phyloP scores from a whole-genome alignment of 1,140 invertebrate species.

The Liolophura sinensis region DNA sequence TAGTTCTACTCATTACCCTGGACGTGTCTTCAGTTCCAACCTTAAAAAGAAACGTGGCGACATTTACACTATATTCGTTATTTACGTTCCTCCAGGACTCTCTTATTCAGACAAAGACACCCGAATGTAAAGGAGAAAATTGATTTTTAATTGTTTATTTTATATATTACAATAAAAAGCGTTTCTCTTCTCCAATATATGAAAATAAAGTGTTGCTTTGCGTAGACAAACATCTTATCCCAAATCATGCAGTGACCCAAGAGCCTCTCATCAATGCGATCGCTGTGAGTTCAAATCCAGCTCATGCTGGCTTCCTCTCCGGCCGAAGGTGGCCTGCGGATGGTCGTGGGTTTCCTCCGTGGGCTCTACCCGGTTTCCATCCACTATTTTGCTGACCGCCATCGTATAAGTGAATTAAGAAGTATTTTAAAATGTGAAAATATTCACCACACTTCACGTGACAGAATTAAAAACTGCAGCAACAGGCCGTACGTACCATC shows the following conservation, averaged over 20 bases:
- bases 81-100: background rate
- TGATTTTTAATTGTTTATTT: background rate
- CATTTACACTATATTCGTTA: background rate
- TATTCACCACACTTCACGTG: too few relatives aligned
- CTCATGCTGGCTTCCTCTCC: too few relatives aligned
- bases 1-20: conserved; percentile 26
- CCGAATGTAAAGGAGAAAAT: background rate
- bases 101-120: background rate
- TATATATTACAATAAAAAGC: background rate
- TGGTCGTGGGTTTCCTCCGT: too few relatives aligned
- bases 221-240: too few relatives aligned
- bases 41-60: conserved; percentile 9
- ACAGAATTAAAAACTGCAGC: background rate
- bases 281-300: too few relatives aligned
- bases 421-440: too few relatives aligned
- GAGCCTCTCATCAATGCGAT: too few relatives aligned
- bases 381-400: too few relatives aligned
- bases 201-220: background rate
- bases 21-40: conserved; percentile 25
- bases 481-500: conserved; percentile 21
- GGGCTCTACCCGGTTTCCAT: too few relatives aligned
- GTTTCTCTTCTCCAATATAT: background rate
- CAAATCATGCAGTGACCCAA: too few relatives aligned
- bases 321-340: too few relatives aligned
- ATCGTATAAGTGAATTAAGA: too few relatives aligned